Evolutionary conservation across 2,797 vertebrate genomes (phyloP).

Genomic region (Varecia variegata): DNA sequence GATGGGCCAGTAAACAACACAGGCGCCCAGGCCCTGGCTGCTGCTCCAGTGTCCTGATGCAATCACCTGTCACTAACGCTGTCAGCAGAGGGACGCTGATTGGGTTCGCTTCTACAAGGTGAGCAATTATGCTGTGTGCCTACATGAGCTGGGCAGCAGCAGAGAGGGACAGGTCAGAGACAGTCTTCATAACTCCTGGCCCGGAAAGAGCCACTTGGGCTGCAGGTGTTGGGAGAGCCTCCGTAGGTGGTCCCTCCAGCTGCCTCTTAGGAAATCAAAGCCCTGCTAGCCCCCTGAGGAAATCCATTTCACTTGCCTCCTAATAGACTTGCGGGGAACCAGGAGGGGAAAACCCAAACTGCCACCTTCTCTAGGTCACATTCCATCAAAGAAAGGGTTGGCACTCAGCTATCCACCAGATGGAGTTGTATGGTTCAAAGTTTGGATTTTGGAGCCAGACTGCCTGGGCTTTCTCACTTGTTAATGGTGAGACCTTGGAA

Average conservation of each 20-base stretch:
- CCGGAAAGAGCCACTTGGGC: constrained; percentile 46
- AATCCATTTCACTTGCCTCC: constrained; percentile 3
- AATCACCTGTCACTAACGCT: constrained; percentile 64
- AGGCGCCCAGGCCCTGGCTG: constrained; percentile 21
- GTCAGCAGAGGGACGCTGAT: constrained; percentile 56
- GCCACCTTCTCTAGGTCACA: background rate
- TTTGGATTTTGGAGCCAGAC: background rate
- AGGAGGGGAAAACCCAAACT: background rate
- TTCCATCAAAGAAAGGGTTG: background rate
- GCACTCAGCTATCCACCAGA: background rate
- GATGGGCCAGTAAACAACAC: constrained; percentile 67
- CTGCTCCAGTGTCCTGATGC: constrained; percentile 53
- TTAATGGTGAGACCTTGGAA: background rate
- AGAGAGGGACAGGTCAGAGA: background rate
- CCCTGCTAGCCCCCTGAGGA: background rate
- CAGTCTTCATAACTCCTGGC: constrained; percentile 3
- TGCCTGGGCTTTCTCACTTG: background rate
- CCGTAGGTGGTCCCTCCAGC: background rate
- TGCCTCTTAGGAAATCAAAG: constrained; percentile 22
- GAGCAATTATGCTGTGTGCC: constrained; percentile 40
- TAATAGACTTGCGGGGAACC: background rate
- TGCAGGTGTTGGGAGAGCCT: constrained; percentile 14
- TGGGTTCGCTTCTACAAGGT: constrained; percentile 63
- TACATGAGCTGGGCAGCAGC: constrained; percentile 32
- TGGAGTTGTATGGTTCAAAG: background rate